A percentile compares a stretch with the other conserved stretches of the same genome.
These are phyloP conservation scores for Kradibia gibbosae DNA, from an alignment of 1,140 invertebrate species.

Conservation along the genomic window DNA sequence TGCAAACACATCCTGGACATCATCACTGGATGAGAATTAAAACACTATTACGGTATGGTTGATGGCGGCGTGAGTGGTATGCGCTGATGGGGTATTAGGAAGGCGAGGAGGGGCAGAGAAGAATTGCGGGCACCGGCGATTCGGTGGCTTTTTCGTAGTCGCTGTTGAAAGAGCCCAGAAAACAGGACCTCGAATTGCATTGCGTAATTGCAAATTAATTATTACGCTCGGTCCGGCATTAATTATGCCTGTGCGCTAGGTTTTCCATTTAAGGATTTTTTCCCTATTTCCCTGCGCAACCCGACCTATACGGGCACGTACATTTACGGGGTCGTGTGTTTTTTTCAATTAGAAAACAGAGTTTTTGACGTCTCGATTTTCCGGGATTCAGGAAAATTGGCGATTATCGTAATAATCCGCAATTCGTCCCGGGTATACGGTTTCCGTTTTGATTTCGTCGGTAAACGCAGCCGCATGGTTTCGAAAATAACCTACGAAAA, in stretches of 20 bases:
- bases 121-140: not conserved
- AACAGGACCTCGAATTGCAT: conserved; percentile 3
- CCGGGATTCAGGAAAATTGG: conserved; percentile 23
- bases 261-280: conserved; percentile 46
- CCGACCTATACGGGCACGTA: not conserved
- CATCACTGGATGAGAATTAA: conserved; percentile 58
- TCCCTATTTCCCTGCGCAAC: not conserved
- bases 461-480: not conserved
- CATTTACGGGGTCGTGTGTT: not conserved
- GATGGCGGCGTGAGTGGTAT: no score
- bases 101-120: not conserved
- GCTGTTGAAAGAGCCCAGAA: conserved; percentile 37
- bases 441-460: conserved; percentile 10
- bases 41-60: conserved; percentile 57
- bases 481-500: conserved; percentile 54
- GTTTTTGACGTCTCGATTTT: conserved; percentile 9
- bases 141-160: conserved; percentile 39
- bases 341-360: conserved; percentile 36
- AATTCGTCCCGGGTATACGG: conserved; percentile 36
- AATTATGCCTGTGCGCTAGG: conserved; percentile 21
- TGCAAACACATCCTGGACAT: conserved; percentile 58
- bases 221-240: conserved; percentile 34
- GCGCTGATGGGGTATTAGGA: not conserved
- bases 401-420: conserved; percentile 41
- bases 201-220: conserved; percentile 56